A percentile compares a stretch with the other conserved stretches of the same genome.
phyloP scores from a whole-genome alignment of 2,797 vertebrate genomes.

The Ctenosaura bakeri region DNA sequence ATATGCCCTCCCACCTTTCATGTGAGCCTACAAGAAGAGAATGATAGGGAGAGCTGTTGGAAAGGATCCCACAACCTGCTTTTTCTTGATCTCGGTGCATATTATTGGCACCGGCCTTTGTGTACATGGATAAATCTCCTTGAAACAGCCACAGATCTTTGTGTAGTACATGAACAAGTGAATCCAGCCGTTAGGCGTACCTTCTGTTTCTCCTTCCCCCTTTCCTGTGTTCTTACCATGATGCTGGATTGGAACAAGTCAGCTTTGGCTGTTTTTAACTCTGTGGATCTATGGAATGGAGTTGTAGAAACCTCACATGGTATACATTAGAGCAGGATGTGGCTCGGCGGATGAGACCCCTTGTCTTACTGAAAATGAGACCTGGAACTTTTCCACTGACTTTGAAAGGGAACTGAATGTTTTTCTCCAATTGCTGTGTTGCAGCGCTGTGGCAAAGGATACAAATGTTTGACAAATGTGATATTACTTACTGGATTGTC shows the following conservation, averaged over 20 bases:
- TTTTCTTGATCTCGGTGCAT: neutral
- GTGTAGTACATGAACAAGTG: neutral
- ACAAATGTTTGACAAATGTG: neutral
- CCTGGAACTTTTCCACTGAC: slow-evolving; percentile 11
- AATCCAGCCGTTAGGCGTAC: neutral
- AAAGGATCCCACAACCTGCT: neutral
- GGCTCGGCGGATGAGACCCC: slow-evolving; percentile 20
- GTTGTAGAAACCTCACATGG: slow-evolving; percentile 25
- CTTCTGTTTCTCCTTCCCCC: neutral
- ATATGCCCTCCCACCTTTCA: too few species aligned
- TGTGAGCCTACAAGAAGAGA: neutral
- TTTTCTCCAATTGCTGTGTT: neutral
- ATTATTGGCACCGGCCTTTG: neutral
- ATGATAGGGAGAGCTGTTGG: neutral
- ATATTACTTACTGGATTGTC: slow-evolving; percentile 9
- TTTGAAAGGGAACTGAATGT: neutral
- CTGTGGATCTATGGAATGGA: neutral
- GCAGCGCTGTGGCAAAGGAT: neutral
- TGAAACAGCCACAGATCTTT: neutral
- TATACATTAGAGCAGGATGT: slow-evolving; percentile 30
- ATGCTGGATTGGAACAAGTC: neutral
- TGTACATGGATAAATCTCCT: neutral
- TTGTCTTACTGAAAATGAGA: slow-evolving; percentile 17
- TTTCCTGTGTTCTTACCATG: neutral
- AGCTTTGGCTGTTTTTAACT: neutral